Percentiles rank a stretch among this genome's conserved stretches.
phyloP scores from a whole-genome alignment of 2,888 invertebrate species.

The Pollenia angustigena region DNA sequence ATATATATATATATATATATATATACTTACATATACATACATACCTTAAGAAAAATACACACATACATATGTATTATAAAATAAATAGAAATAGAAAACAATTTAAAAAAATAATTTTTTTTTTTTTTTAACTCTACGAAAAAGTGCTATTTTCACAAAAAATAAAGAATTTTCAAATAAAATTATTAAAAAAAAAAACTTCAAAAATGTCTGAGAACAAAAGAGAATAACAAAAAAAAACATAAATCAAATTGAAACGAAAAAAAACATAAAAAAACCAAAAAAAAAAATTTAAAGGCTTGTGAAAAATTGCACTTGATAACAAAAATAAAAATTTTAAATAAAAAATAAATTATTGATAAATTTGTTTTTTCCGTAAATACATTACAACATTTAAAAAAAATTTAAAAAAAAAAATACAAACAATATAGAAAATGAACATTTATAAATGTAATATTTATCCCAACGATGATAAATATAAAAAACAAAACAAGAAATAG shows the following conservation, averaged over 20 bases:
- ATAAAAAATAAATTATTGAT: conserved; percentile 15
- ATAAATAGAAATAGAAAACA: conserved; percentile 32
- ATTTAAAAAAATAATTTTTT: conserved; percentile 18
- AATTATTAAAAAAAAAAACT: conserved; percentile 50
- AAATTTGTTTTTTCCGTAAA: conserved; percentile 66
- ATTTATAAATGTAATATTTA: conserved; percentile 75
- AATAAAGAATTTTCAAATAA: conserved; percentile 54
- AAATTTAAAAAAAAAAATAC: conserved; percentile 8
- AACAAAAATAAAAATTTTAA: conserved; percentile 24
- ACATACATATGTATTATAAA: conserved; percentile 43
- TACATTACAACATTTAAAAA: conserved; percentile 2
- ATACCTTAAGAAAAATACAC: conserved; percentile 9
- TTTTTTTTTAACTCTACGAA: conserved; percentile 27
- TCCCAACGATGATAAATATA: conserved; percentile 74
- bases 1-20: conserved; percentile 44
- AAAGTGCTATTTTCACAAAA: conserved; percentile 73
- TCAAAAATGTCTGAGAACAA: conserved; percentile 30
- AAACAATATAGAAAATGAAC: conserved; percentile 49
- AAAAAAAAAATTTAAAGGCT: conserved; percentile 74
- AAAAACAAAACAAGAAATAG: conserved; percentile 68
- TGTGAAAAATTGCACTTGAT: conserved; percentile 72
- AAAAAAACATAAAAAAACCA: conserved; percentile 25
- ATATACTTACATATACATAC: conserved; percentile 44
- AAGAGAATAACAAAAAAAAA: conserved; percentile 18
- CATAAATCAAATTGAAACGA: conserved; percentile 14